Conservation (phyloP, 2,797 vertebrate species). For the Tokudaia tokunoshimensis region DNA sequence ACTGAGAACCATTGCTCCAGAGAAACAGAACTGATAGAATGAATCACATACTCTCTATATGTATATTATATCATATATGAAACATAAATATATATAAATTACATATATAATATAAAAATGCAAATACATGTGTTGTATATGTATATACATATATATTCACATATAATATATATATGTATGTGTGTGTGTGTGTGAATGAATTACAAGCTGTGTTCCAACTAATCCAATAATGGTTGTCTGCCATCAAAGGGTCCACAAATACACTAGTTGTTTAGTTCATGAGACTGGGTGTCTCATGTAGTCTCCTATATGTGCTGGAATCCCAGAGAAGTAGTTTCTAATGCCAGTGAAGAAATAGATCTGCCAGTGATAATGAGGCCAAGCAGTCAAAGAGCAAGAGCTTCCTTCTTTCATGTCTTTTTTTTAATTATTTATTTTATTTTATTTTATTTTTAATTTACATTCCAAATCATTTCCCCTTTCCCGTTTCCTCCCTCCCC, state of each 20-base stretch:
- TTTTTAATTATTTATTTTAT: no score
- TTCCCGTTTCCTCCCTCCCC: no score
- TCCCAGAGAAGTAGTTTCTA: neutral
- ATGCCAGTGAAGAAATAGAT: neutral
- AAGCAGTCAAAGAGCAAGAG: neutral
- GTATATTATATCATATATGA: neutral
- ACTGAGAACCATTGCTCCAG: neutral
- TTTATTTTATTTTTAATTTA: no score
- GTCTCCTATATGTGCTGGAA: neutral
- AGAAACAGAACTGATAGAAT: neutral
- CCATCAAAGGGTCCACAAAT: neutral
- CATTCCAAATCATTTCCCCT: no score
- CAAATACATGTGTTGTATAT: neutral
- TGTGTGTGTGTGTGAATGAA: neutral
- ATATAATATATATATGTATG: no score
- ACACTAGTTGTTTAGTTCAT: neutral
- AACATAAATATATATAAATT: neutral
- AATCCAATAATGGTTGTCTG: neutral
- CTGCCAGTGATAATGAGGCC: neutral
- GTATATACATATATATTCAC: neutral
- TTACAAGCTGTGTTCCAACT: neutral
- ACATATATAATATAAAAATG: neutral
- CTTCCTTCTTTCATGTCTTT: neutral
- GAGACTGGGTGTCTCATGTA: neutral
- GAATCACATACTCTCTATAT: neutral